Evolutionary conservation across 2,888 invertebrate genomes (phyloP).

Genomic region (Drosophila prostipennis): DNA sequence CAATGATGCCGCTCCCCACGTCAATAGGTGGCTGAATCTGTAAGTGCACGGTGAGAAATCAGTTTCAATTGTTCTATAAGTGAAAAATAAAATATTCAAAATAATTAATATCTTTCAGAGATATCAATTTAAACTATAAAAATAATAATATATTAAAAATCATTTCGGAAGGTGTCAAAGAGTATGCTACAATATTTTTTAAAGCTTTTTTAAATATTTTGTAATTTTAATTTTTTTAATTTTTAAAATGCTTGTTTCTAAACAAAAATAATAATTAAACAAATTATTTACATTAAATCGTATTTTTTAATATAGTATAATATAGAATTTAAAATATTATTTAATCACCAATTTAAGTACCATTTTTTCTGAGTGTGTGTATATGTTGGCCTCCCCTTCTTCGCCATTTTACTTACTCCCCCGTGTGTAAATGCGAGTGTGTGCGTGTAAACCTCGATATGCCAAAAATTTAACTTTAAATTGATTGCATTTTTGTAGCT

Average conservation of each 20-base stretch:
- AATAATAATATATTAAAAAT: too few species aligned
- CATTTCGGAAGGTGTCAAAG: too few species aligned
- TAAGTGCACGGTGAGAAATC: conserved; percentile 8
- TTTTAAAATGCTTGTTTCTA: too few species aligned
- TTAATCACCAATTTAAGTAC: not conserved
- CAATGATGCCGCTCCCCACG: conserved; percentile 72
- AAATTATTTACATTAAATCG: too few species aligned
- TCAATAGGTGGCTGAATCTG: conserved; percentile 68
- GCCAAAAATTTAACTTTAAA: conserved; percentile 78
- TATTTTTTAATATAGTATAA: too few species aligned
- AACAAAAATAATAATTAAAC: too few species aligned
- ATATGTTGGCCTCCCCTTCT: conserved; percentile 5
- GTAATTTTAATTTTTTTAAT: too few species aligned
- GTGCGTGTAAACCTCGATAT: conserved; percentile 65
- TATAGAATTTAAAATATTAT: too few species aligned
- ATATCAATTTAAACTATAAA: too few species aligned
- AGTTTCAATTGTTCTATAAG: not conserved
- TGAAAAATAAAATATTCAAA: not conserved
- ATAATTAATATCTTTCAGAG: too few species aligned
- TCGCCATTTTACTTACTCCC: conserved; percentile 10
- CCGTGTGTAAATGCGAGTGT: conserved; percentile 25
- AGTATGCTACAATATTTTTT: too few species aligned
- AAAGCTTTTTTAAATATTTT: too few species aligned
- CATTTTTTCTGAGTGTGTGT: not conserved
- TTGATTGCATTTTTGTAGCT: conserved; percentile 78